Evolutionary conservation across 2,113 vertebrate species (phyloP).

Genomic region (Choloepus hoffmanni): DNA sequence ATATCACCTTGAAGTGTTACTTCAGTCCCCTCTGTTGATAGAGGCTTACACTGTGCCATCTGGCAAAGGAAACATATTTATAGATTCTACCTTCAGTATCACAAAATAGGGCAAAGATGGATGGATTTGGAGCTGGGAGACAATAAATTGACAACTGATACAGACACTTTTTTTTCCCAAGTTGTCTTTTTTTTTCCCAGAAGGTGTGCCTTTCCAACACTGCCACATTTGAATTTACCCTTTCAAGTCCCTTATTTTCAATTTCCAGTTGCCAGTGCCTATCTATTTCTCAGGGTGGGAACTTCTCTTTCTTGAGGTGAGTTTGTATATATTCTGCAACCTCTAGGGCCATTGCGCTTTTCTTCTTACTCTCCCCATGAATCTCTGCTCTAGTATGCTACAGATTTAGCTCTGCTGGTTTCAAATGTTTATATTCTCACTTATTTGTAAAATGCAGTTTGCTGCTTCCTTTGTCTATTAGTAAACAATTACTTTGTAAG

Average conservation of each 20-base stretch:
- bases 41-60: neutral
- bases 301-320: neutral
- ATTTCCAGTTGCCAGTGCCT: neutral
- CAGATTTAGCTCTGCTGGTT: neutral
- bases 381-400: neutral
- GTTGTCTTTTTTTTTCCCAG: neutral
- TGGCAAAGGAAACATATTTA: too few relatives aligned
- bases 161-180: neutral
- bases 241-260: neutral
- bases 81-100: too few relatives aligned
- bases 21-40: neutral
- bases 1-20: neutral
- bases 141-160: neutral
- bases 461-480: conserved; percentile 25
- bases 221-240: neutral
- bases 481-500: neutral
- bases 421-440: neutral
- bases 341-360: neutral
- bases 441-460: neutral
- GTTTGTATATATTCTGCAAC: neutral
- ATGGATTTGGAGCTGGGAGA: too few relatives aligned
- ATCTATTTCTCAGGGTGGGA: neutral
- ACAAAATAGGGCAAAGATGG: too few relatives aligned
- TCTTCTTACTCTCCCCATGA: neutral
- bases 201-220: neutral